Conservation (phyloP, 2,888 invertebrate species). For the Ectemnius continuus region DNA sequence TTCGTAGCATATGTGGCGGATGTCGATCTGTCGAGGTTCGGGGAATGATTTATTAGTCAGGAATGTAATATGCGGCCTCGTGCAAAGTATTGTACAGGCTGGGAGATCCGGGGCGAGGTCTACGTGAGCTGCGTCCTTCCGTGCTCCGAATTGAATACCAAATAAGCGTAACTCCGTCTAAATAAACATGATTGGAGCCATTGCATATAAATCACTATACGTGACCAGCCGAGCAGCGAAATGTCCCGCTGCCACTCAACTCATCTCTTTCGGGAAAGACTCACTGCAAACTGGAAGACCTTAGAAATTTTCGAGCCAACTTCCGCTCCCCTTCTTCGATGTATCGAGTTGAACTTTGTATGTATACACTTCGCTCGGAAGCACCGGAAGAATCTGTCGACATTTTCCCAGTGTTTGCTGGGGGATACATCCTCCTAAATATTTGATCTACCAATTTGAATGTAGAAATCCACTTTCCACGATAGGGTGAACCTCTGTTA, state of each 20-base stretch:
- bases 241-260: background rate
- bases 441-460: conserved; percentile 9
- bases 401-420: background rate
- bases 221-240: background rate
- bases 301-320: too few relatives aligned
- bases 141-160: conserved; percentile 8
- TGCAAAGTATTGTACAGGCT: conserved; percentile 26
- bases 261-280: background rate
- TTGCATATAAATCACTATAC: conserved; percentile 13
- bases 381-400: background rate
- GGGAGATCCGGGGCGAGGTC: conserved; percentile 10
- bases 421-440: conserved; percentile 1
- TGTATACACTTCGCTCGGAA: background rate
- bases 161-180: conserved; percentile 28
- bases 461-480: conserved; percentile 8
- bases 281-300: background rate
- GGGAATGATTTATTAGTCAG: conserved; percentile 26
- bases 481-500: background rate
- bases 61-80: conserved; percentile 28
- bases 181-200: conserved; percentile 39
- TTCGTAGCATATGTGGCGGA: background rate
- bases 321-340: too few relatives aligned
- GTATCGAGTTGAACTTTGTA: too few relatives aligned
- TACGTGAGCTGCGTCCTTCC: background rate
- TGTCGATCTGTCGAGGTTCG: background rate